Evolutionary conservation across 35 echinoderm and acorn worm species (phyloP).

Genomic region (Lytechinus pictus): DNA sequence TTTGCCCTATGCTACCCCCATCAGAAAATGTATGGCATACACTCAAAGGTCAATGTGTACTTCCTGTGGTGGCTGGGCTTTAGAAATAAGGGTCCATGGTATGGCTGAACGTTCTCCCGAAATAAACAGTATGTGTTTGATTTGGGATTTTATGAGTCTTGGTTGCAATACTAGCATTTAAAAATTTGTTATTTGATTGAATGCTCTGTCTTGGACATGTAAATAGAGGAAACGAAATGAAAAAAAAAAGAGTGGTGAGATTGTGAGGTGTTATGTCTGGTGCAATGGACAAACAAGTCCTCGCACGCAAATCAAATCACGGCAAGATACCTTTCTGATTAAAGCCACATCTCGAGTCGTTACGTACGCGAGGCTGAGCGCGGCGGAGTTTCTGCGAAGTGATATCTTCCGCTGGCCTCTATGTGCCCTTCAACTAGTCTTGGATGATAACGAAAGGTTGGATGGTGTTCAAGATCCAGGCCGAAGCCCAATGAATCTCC

Average conservation of each 20-base stretch:
- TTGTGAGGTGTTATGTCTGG: not conserved
- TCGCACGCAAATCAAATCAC: not conserved
- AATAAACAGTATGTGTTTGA: too few relatives aligned
- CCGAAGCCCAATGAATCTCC: not conserved
- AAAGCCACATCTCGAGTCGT: not conserved
- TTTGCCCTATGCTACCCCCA: too few relatives aligned
- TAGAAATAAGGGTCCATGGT: too few relatives aligned
- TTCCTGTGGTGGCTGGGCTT: too few relatives aligned
- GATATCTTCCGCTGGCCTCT: not conserved
- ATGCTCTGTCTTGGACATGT: not conserved
- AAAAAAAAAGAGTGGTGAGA: not conserved
- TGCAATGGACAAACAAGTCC: not conserved
- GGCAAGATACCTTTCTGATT: not conserved
- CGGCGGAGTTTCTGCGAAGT: not conserved
- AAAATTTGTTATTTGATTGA: too few relatives aligned
- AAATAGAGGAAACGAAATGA: not conserved
- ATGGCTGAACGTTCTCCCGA: too few relatives aligned
- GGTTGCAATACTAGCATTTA: too few relatives aligned
- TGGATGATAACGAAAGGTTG: not conserved
- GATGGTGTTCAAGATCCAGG: not conserved
- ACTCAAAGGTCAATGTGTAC: too few relatives aligned
- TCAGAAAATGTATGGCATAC: too few relatives aligned
- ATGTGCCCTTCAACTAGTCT: not conserved
- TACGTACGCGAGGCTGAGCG: not conserved
- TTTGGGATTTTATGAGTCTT: too few relatives aligned